phyloP scores from a whole-genome alignment of 2,888 invertebrate genomes.

The Pachliopta kotzebuea region DNA sequence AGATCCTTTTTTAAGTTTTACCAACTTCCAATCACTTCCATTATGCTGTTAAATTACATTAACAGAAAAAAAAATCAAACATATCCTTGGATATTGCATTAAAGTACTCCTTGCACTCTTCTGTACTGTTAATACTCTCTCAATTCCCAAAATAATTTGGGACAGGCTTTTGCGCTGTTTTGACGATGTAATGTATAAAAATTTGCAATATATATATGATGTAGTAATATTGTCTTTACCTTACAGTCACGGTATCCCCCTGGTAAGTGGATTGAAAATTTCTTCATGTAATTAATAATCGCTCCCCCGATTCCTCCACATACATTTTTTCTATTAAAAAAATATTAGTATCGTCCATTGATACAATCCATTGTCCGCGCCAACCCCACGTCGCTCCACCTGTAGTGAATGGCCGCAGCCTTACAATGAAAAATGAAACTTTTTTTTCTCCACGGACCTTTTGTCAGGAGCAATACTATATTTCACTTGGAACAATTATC shows the following conservation, averaged over 20 bases:
- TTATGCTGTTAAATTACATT: too few relatives aligned
- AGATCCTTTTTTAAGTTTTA: background rate
- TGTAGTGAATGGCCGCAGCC: constrained; percentile 70
- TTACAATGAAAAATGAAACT: constrained; percentile 73
- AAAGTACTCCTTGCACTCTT: too few relatives aligned
- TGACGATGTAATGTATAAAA: too few relatives aligned
- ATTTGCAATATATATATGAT: too few relatives aligned
- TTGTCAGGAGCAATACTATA: constrained; percentile 79
- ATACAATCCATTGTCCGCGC: constrained; percentile 66
- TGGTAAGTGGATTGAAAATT: constrained; percentile 33
- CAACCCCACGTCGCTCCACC: constrained; percentile 68
- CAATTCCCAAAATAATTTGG: too few relatives aligned
- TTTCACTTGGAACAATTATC: constrained; percentile 79
- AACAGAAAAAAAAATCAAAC: too few relatives aligned
- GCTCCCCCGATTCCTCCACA: constrained; percentile 50
- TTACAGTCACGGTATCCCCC: background rate
- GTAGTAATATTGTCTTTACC: too few relatives aligned
- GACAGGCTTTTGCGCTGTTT: too few relatives aligned
- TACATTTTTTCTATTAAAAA: constrained; percentile 55
- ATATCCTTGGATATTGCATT: too few relatives aligned
- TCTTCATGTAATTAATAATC: constrained; percentile 63
- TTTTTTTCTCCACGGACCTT: constrained; percentile 58
- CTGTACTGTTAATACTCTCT: too few relatives aligned
- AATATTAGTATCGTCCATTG: constrained; percentile 69
- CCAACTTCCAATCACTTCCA: too few relatives aligned